Conservation (phyloP, 2,797 vertebrate genomes). For the Oreochromis grahami region DNA sequence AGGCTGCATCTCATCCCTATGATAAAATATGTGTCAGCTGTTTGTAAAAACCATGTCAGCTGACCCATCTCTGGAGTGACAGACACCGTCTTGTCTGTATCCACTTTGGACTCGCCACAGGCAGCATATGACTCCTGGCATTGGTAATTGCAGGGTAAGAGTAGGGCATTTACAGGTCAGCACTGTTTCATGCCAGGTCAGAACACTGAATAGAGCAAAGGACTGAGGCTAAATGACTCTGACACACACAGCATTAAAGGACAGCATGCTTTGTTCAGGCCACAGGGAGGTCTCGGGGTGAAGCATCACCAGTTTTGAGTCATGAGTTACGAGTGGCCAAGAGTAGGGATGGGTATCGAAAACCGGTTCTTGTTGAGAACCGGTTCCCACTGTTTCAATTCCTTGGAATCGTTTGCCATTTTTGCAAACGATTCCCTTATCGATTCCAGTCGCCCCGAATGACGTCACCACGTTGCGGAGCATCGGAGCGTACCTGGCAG, state of each 20-base stretch:
- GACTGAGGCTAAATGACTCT: slow-evolving; percentile 25
- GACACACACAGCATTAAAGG: slow-evolving; percentile 18
- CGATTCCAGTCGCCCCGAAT: no score
- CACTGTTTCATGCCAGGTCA: slow-evolving; percentile 27
- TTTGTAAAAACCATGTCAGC: slow-evolving; percentile 7
- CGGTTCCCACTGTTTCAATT: no score
- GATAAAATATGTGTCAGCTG: slow-evolving; percentile 13
- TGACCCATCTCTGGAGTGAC: background rate
- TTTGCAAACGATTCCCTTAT: no score
- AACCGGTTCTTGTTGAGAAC: no score
- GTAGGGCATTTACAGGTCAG: slow-evolving; percentile 33
- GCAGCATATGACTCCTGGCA: slow-evolving; percentile 16
- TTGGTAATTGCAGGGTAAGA: slow-evolving; percentile 1
- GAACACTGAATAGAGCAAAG: background rate
- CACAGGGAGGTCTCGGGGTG: background rate
- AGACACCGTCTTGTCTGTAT: slow-evolving; percentile 12
- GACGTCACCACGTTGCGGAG: no score
- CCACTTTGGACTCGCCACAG: background rate
- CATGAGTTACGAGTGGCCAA: background rate
- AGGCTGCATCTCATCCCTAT: background rate
- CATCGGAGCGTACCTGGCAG: no score
- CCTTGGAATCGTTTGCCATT: no score
- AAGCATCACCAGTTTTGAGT: background rate
- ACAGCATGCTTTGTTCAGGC: background rate
- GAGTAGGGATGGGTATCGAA: no score